Evolutionary conservation across 2,797 vertebrate genomes (phyloP), one percentile per base, ranked within the genome.

Genomic region (Hephaestus fuliginosus): DNA sequence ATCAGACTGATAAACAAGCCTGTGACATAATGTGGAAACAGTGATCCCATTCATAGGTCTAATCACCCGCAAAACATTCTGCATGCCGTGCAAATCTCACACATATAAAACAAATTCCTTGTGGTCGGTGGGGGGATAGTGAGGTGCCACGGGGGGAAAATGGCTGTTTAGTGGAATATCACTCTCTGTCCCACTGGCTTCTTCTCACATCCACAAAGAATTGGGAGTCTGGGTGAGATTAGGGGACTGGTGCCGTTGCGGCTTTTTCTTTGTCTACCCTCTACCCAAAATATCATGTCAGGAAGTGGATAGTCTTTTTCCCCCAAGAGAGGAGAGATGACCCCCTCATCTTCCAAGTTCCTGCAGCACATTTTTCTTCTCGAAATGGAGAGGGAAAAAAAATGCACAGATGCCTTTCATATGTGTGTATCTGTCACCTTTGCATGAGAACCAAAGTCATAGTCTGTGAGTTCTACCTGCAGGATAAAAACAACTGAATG

Each of bases 21-120:
- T 13, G 88, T 95, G 93, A 95, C 91, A 94, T 93, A 93, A 93
- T 93, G 91, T 94, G 95, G 94, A 95, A 96, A 96, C 93, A 95
- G 86, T 95, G 92, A 95, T 89, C 88, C 92, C 91, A 93, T 93
- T 93, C 89, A 93, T 78, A 69, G 79, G 83, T 89, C 91, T 91
- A 90, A 82, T 92, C 88, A 84, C 84, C 92, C 90, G 28, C 87
- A 92, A 91, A 91, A 90, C 89, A 93, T 93, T 92, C 90, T 87
- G 90, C 92, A 88, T 88, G 87, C 85, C 81, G 70, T 84, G 90
- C 90, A 91, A 92, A 93, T 93, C 92, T 95, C 89, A 87, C 93
- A 95, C 91, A 80, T 94, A 93, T 92, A 92, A 94, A 93, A 91
- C 89, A 92, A 90, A 94, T 95, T 95, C 89, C 91, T 92, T 81